Base-by-base conservation (phyloP, 2,888 invertebrate species). In the Suillia variegata region DNA sequence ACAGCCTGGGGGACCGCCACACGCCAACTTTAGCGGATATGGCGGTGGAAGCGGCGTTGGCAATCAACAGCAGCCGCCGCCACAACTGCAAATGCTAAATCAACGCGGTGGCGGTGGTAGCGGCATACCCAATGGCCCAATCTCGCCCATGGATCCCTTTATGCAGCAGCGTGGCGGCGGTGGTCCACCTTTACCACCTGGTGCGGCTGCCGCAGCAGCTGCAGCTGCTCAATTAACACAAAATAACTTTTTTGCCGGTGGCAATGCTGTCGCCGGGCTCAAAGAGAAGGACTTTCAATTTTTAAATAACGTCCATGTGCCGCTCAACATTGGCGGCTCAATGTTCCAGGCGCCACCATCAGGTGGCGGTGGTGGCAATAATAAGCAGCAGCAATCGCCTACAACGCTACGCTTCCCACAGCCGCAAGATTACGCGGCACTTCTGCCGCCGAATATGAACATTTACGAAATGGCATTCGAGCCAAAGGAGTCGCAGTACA, bases 391-490 rank as follows among this genome's bases (percentile, higher is more conserved):
- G 34, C 69, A 34, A 45, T 54, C 26, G 34, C 62, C 67, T 21
- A 61, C 68, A 33, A 59, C 67, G 53, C 61, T 74, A 58, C 70
- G 78, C 18, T 78, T 76, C 57, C 79, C 79, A 1, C 75, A 67
- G 12, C 76, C 75, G n/a, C 78, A 73, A 18, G 82, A 82, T 58
- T 76, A 73, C 62, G 70, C 81, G 21, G 81, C 82, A 62, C 75
- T 87, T 49, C 74, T 87, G 61, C 87, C 87, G 1, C 83, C 84
- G 21, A 85, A 85, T 68, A 84, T 86, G 75, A 84, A 83, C 45
- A 80, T 87, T 58, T 85, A 85, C 45, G 87, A 87, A 65, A 85
- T 86, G 83, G 80, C 86, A 1, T 77, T 84, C 61, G 85, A 86
- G 63, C 84, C 86, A 22, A 84, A 83, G 67, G 82, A 83, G 61